phyloP scores from a whole-genome alignment of 2,113 vertebrate species.

The Apteryx mantelli region DNA sequence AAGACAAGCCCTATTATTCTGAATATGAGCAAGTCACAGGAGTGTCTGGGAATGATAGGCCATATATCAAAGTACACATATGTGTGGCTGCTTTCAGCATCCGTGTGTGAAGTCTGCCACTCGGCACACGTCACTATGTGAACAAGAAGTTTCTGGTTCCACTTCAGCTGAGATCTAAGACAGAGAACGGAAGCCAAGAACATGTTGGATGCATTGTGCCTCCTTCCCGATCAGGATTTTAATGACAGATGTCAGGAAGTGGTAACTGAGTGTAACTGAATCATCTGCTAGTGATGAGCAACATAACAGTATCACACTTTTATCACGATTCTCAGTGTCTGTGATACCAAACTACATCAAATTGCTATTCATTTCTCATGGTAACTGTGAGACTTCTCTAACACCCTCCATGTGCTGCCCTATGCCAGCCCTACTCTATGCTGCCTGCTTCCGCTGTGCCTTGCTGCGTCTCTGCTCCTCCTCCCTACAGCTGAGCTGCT shows the following conservation, averaged over 20 bases:
- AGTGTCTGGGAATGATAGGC: neutral
- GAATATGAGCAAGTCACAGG: neutral
- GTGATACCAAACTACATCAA: neutral
- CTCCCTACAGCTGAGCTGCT: neutral
- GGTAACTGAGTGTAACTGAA: neutral
- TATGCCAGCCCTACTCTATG: neutral
- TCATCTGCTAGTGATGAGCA: neutral
- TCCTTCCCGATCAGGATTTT: neutral
- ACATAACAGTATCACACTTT: neutral
- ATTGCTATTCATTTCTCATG: neutral
- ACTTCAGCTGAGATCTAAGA: neutral
- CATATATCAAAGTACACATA: neutral
- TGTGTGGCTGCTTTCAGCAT: slow-evolving; percentile 6
- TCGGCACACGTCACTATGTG: neutral
- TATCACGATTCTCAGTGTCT: neutral
- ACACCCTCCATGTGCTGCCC: neutral
- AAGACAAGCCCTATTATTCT: neutral
- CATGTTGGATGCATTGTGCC: neutral
- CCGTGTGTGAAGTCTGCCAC: neutral
- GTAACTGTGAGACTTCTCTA: neutral
- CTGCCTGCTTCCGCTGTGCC: neutral
- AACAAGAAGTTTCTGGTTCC: slow-evolving; percentile 24
- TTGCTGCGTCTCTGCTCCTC: neutral
- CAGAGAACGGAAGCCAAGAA: neutral
- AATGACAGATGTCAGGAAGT: slow-evolving; percentile 19